Percentiles rank a stretch among this genome's conserved stretches.
Evolutionary conservation across 1,140 invertebrate species (phyloP).

Genomic region (Elysia chlorotica): DNA sequence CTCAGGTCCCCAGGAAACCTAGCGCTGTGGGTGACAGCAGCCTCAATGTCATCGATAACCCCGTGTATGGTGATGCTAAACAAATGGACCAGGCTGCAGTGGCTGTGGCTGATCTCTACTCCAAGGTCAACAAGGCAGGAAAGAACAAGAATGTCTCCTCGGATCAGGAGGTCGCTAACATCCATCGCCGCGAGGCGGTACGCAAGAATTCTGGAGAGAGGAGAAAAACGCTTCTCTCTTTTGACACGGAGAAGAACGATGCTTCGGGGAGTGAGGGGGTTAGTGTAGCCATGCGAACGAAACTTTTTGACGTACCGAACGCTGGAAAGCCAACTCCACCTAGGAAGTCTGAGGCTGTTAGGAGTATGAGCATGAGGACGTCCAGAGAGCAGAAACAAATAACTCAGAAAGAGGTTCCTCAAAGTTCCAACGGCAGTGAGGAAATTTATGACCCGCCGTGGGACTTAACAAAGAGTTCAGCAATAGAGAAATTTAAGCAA

Average conservation of each 20-base stretch:
- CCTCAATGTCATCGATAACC: not conserved
- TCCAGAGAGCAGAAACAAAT: not conserved
- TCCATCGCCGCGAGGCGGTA: constrained; percentile 3
- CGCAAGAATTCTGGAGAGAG: constrained; percentile 8
- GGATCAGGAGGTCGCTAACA: not conserved
- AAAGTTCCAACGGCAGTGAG: no score
- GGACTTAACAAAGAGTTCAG: not conserved
- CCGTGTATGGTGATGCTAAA: not conserved
- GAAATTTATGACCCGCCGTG: not conserved
- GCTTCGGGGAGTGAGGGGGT: not conserved
- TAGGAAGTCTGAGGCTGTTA: constrained; percentile 1
- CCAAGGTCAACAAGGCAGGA: constrained; percentile 13
- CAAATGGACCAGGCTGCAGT: not conserved
- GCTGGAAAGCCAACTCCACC: constrained; percentile 1
- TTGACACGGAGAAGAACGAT: not conserved
- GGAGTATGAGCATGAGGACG: constrained; percentile 4
- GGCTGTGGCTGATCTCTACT: not conserved
- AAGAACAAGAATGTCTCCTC: not conserved
- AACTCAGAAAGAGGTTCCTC: not conserved
- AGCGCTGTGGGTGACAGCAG: no score
- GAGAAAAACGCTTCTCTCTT: not conserved
- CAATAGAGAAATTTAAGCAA: not conserved
- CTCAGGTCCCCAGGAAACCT: no score
- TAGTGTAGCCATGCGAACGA: not conserved
- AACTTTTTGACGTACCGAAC: not conserved